A percentile compares a stretch with the other conserved stretches of the same genome.
These are phyloP conservation scores for Epistrophe eligans DNA, from an alignment of 2,888 invertebrate genomes.

Conservation along the genomic window DNA sequence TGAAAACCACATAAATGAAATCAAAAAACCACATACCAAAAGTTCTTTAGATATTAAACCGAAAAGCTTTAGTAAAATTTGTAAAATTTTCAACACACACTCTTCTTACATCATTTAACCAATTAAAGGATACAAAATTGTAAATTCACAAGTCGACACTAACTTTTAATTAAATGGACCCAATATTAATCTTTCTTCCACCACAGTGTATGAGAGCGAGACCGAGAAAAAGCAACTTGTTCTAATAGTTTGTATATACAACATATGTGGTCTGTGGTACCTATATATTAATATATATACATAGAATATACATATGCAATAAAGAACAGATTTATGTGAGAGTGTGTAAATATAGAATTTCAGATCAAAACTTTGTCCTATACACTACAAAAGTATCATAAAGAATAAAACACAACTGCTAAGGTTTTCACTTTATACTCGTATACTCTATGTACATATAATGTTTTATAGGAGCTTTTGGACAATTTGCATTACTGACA, in stretches of 20 bases:
- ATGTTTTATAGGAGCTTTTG: slow-evolving; percentile 17
- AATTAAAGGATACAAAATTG: slow-evolving; percentile 31
- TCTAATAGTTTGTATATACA: not conserved
- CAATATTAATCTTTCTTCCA: slow-evolving; percentile 34
- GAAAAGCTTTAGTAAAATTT: not conserved
- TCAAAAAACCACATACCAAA: not conserved
- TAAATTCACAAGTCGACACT: slow-evolving; percentile 7
- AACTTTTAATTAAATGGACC: slow-evolving; percentile 51
- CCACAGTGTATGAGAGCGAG: not conserved
- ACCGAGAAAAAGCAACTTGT: not conserved
- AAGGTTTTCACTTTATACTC: slow-evolving; percentile 1
- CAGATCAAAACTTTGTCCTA: slow-evolving; percentile 22
- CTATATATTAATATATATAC: not conserved
- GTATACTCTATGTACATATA: too few relatives aligned
- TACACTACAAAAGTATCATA: not conserved
- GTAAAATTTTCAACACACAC: not conserved
- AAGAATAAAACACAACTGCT: not conserved
- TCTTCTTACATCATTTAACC: not conserved
- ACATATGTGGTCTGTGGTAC: not conserved
- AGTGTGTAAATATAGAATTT: not conserved
- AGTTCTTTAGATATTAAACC: not conserved
- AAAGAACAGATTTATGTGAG: not conserved
- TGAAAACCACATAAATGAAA: not conserved
- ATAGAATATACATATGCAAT: not conserved
- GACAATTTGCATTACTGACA: slow-evolving; percentile 35